A percentile compares a stretch with the other conserved stretches of the same genome.
Conservation (phyloP, 2,797 vertebrate species). For the Rhinichthys osculus region DNA sequence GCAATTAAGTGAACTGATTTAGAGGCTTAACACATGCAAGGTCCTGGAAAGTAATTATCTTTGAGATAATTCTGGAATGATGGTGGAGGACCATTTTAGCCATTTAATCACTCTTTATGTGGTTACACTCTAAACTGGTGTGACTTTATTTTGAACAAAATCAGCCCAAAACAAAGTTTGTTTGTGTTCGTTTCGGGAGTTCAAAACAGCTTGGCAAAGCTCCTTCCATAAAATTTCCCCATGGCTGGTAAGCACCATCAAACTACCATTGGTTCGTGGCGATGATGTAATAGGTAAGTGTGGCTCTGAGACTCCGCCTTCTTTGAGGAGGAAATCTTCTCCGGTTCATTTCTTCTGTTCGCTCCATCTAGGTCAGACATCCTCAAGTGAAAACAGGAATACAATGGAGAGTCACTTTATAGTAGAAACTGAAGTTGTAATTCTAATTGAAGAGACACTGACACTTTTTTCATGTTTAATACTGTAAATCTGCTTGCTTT, state of each 20-base stretch:
- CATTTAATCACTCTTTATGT: background rate
- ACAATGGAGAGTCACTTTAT: background rate
- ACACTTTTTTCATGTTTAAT: background rate
- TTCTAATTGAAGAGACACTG: background rate
- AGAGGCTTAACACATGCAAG: slow-evolving; percentile 69
- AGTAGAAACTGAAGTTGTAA: background rate
- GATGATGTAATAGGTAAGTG: background rate
- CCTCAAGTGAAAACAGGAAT: background rate
- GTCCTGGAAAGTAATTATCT: slow-evolving; percentile 74
- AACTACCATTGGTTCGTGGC: background rate
- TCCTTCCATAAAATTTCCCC: background rate
- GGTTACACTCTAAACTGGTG: background rate
- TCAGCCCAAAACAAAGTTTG: background rate
- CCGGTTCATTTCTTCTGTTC: background rate
- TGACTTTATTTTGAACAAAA: background rate
- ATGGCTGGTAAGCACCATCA: background rate
- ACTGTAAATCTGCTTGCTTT: background rate
- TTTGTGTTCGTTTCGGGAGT: background rate
- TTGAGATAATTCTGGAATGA: slow-evolving; percentile 64
- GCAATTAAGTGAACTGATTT: slow-evolving; percentile 77
- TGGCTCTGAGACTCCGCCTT: background rate
- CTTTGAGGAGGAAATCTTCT: background rate
- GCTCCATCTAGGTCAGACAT: background rate
- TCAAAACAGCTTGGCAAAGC: background rate
- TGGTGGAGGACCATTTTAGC: slow-evolving; percentile 7